Evolutionary conservation across 37 sponge, comb jelly and placozoan genomes (phyloP), one percentile per base, ranked within the genome.

Genomic region (Eunapius fragilis): DNA sequence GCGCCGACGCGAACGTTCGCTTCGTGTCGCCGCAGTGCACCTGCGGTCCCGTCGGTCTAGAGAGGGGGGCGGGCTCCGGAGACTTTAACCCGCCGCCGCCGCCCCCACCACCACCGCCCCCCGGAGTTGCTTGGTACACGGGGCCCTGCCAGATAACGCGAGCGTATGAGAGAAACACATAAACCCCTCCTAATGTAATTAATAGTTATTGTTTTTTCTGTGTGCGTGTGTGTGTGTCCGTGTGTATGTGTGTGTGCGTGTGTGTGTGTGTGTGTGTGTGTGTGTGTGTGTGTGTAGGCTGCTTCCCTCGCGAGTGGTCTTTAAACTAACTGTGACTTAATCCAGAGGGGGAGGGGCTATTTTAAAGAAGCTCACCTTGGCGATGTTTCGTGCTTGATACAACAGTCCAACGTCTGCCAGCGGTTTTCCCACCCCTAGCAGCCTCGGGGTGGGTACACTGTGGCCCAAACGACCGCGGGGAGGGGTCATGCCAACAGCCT

Each of bases 371-470:
- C 49, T 78, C 79, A 78, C 50, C 47, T 5, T 45, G 47, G 47
- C 47, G 47, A 45, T 45, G 9, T 45, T 45, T 9, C 47, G 47
- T 45, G 47, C 9, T 9, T 45, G 47, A 9, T 45, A 45, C 47
- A 45, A 9, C 47, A 9, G 47, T 45, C 47, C 47, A 45, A 25
- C 24, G 26, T 50, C 27, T 28, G 70, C 36, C 28, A 24, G n/a
- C n/a, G 75, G 68, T 71, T 77, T 77, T n/a, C n/a, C n/a, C n/a
- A n/a, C n/a, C 6, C 32, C 69, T 7, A 90, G 73, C 11, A 78
- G 82, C 69, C 70, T 73, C 26, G 94, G 94, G 11, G 88, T 80
- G 24, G 94, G 94, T 4, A 93, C 85, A 71, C 94, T 93, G 82
- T 87, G 90, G 0, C 94, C 94, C 11, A 33, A 67, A 31, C 89